Evolutionary conservation across 2,113 vertebrate genomes (phyloP), one percentile per base, ranked within the genome.

Genomic region (Neomonachus schauinslandi): DNA sequence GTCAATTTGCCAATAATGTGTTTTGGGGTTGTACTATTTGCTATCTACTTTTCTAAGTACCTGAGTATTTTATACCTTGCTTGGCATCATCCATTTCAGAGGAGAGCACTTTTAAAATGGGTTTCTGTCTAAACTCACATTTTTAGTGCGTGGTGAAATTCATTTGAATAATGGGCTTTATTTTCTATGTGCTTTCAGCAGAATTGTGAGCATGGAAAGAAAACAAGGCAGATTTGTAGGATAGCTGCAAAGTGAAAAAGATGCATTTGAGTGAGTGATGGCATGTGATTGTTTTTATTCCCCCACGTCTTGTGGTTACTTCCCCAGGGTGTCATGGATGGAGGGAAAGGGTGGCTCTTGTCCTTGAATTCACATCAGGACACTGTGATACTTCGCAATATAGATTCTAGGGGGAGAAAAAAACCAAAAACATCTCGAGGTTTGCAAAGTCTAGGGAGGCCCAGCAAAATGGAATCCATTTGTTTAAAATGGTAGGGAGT

Each of bases 381-480:
- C 97, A 97, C 91, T 92, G 92, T 96, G 97, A 95, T 95, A 97
- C 96, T 98, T 98, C 72, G 89, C 95, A 94, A 92, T 98, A 97
- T 96, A 98, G 97, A 8, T 98, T 98, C 97, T 82, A 87, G 0
- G 63, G 59, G 74, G 2, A 26, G 26, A 55, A 55, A 28, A 28
- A 72, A 46, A 55, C 49, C 49, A 96, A 96, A 98, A 97, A 42
- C 91, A 97, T 85, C 95, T 94, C 83, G 89, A 98, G 96, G 96
- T 96, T 92, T 84, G 81, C 96, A 95, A 97, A 98, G 97, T 98
- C 98, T 91, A 97, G 98, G 97, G 97, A 0, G 0, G 94, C 83
- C 87, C 19, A 53, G 88, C 97, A 98, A 98, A 96, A 98, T 98
- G 98, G 97, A 98, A 98, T 98, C 97, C 97, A 95, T 96, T 99